Percentiles rank a stretch among this genome's conserved stretches.
Conservation (phyloP, 2,797 vertebrate genomes). For the Lepus townsendii region DNA sequence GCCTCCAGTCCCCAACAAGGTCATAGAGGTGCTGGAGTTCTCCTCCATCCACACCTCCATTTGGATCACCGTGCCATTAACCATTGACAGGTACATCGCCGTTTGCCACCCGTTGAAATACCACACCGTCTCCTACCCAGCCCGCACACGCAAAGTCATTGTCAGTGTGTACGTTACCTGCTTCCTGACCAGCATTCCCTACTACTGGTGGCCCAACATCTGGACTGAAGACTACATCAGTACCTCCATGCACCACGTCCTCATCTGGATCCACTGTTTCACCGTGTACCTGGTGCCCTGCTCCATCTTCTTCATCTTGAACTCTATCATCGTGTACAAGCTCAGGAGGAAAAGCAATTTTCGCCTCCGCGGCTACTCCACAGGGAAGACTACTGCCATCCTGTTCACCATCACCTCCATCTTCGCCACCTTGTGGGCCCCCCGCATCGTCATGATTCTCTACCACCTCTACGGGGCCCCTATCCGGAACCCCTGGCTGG, state of each 20-base stretch:
- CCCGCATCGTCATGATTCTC: slow-evolving; percentile 95
- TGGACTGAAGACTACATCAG: slow-evolving; percentile 94
- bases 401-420: slow-evolving; percentile 97
- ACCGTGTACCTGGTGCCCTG: slow-evolving; percentile 97
- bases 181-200: slow-evolving; percentile 95
- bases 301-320: slow-evolving; percentile 96
- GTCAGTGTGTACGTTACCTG: slow-evolving; percentile 94
- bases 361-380: slow-evolving; percentile 96
- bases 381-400: slow-evolving; percentile 97
- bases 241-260: slow-evolving; percentile 93
- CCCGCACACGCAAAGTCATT: slow-evolving; percentile 96
- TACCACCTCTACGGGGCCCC: slow-evolving; percentile 96
- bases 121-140: slow-evolving; percentile 96
- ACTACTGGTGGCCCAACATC: slow-evolving; percentile 99
- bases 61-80: slow-evolving; percentile 98
- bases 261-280: slow-evolving; percentile 97
- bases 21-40: slow-evolving; percentile 97
- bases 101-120: slow-evolving; percentile 97
- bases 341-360: slow-evolving; percentile 95
- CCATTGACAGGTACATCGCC: slow-evolving; percentile 96
- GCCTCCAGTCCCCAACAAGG: slow-evolving; percentile 93
- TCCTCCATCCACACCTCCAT: slow-evolving; percentile 98
- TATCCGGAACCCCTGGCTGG: slow-evolving; percentile 91
- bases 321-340: slow-evolving; percentile 95
- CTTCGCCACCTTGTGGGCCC: slow-evolving; percentile 97